These are phyloP conservation scores for Brachycybe producta DNA, from an alignment of 2,888 invertebrate species.

Conservation along the genomic window DNA sequence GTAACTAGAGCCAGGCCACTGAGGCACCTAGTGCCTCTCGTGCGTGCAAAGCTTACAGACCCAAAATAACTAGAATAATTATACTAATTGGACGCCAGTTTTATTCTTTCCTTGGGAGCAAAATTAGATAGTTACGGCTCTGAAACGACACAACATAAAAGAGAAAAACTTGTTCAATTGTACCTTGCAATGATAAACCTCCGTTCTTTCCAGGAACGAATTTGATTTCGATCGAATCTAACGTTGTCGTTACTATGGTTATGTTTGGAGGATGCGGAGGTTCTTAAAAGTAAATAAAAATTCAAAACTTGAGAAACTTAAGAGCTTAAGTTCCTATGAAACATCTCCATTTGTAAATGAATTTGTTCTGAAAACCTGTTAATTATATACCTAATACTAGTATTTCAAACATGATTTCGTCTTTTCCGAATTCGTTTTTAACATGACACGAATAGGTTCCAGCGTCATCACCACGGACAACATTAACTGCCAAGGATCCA, in stretches of 20 bases:
- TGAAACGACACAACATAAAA: too few relatives aligned
- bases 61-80: too few relatives aligned
- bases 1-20: too few relatives aligned
- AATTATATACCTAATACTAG: constrained; percentile 9
- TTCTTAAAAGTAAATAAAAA: constrained; percentile 2
- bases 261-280: constrained; percentile 16
- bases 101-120: too few relatives aligned
- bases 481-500: not conserved
- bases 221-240: constrained; percentile 14
- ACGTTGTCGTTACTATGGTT: constrained; percentile 6
- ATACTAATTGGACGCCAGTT: too few relatives aligned
- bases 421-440: constrained; percentile 14
- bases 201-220: constrained; percentile 14
- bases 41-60: too few relatives aligned
- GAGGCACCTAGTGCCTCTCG: too few relatives aligned
- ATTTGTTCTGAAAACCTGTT: not conserved
- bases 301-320: too few relatives aligned
- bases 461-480: constrained; percentile 17
- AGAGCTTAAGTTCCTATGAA: not conserved
- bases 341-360: not conserved
- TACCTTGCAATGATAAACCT: constrained; percentile 14
- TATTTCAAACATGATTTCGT: constrained; percentile 13
- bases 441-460: constrained; percentile 16
- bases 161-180: too few relatives aligned
- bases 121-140: too few relatives aligned